Evolutionary conservation across 2,888 invertebrate species (phyloP).

Genomic region (Nezara viridula): DNA sequence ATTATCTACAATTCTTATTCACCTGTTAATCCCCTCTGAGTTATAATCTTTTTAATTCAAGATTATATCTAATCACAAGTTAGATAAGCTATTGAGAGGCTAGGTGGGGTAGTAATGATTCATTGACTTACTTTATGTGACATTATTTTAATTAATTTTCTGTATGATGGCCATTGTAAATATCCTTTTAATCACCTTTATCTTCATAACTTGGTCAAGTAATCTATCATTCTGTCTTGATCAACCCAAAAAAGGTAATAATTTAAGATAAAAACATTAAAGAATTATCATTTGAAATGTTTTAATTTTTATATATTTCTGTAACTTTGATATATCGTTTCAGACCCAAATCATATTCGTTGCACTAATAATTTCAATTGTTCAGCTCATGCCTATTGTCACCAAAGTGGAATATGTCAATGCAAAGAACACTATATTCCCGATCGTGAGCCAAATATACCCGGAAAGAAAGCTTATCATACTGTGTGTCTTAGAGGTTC

Average conservation of each 20-base stretch:
- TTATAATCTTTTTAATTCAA: not conserved
- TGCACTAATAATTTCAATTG: constrained; percentile 23
- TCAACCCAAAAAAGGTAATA: not conserved
- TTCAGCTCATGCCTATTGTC: constrained; percentile 39
- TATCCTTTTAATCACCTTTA: not conserved
- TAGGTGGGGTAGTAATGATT: not conserved
- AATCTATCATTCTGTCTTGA: constrained; percentile 13
- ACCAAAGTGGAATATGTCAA: not conserved
- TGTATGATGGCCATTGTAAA: not conserved
- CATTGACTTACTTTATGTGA: not conserved
- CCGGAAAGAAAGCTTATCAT: constrained; percentile 22
- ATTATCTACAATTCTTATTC: not conserved
- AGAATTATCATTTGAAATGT: not conserved
- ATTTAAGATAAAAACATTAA: not conserved
- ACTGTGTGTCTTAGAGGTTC: constrained; percentile 7
- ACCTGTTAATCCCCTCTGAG: not conserved
- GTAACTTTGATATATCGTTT: not conserved
- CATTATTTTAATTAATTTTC: not conserved
- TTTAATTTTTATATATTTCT: not conserved
- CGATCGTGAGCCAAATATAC: not conserved
- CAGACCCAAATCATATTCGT: not conserved
- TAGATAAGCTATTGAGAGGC: not conserved
- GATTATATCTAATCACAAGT: not conserved
- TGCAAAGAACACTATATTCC: constrained; percentile 6
- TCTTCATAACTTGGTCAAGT: not conserved